Conservation (phyloP, 92 coral and sea anemone species). For the Phenganax stokvisi region DNA sequence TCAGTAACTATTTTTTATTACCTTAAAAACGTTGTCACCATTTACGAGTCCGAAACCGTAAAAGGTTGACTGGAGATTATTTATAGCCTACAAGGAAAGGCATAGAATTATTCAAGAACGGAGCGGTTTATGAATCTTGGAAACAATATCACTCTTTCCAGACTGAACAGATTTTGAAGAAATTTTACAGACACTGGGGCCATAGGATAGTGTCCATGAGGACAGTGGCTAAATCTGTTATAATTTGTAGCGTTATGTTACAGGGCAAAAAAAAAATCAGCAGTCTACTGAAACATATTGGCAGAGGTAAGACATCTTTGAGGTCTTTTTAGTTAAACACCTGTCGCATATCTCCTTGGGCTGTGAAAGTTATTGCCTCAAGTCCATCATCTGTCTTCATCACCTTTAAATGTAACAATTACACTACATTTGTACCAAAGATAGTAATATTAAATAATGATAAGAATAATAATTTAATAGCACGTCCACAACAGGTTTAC, state of each 20-base stretch:
- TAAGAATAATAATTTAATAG: neutral
- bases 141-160: too few relatives aligned
- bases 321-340: constrained; percentile 21
- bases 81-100: constrained; percentile 63
- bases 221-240: too few relatives aligned
- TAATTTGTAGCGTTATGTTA: too few relatives aligned
- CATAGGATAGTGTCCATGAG: too few relatives aligned
- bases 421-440: neutral
- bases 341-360: constrained; percentile 98
- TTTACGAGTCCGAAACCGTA: constrained; percentile 87
- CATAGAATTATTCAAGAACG: neutral
- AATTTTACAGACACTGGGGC: too few relatives aligned
- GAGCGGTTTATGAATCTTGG: too few relatives aligned
- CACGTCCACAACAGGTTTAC: neutral
- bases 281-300: too few relatives aligned
- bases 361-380: constrained; percentile 92
- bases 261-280: too few relatives aligned
- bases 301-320: too few relatives aligned
- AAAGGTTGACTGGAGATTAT: constrained; percentile 86
- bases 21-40: constrained; percentile 95
- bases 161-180: too few relatives aligned
- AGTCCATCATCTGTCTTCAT: constrained; percentile 91
- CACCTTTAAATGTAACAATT: constrained; percentile 50
- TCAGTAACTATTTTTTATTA: constrained; percentile 14
- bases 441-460: neutral